Evolutionary conservation across 1,140 invertebrate species (phyloP).

Genomic region (Glomeris maerens): DNA sequence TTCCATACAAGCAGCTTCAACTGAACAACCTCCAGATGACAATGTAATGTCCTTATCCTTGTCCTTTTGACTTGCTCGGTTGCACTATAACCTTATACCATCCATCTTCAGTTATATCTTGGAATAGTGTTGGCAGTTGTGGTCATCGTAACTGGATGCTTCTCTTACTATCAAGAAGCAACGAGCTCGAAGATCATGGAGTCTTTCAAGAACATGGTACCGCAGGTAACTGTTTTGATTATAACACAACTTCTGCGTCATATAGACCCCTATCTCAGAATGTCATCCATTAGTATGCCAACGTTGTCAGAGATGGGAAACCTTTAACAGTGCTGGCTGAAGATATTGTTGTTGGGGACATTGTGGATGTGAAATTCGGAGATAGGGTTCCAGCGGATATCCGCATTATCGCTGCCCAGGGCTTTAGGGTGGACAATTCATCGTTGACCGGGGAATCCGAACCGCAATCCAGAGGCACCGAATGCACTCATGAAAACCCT

Average conservation of each 20-base stretch:
- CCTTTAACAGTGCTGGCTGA: conserved; percentile 78
- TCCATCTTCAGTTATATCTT: conserved; percentile 56
- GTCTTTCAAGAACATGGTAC: conserved; percentile 90
- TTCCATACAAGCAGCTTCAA: conserved; percentile 72
- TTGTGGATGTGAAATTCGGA: conserved; percentile 89
- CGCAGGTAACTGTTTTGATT: conserved; percentile 37
- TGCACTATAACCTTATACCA: conserved; percentile 9
- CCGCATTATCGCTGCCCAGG: conserved; percentile 69
- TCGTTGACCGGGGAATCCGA: conserved; percentile 22
- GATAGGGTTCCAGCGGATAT: conserved; percentile 89
- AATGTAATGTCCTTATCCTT: conserved; percentile 41
- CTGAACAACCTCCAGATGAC: conserved; percentile 77
- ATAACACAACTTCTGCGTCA: background rate
- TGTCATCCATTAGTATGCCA: conserved; percentile 54
- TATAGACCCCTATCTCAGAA: background rate
- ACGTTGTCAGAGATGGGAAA: conserved; percentile 84
- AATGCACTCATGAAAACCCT: conserved; percentile 34
- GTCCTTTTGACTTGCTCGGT: background rate
- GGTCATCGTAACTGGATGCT: conserved; percentile 90
- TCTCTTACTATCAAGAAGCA: conserved; percentile 96
- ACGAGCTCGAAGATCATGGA: conserved; percentile 94
- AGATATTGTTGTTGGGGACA: conserved; percentile 79
- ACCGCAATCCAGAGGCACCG: conserved; percentile 16
- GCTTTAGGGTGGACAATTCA: conserved; percentile 21
- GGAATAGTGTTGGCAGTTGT: conserved; percentile 88